phyloP scores from a whole-genome alignment of 2,888 invertebrate genomes.

The Zeuzera pyrina region DNA sequence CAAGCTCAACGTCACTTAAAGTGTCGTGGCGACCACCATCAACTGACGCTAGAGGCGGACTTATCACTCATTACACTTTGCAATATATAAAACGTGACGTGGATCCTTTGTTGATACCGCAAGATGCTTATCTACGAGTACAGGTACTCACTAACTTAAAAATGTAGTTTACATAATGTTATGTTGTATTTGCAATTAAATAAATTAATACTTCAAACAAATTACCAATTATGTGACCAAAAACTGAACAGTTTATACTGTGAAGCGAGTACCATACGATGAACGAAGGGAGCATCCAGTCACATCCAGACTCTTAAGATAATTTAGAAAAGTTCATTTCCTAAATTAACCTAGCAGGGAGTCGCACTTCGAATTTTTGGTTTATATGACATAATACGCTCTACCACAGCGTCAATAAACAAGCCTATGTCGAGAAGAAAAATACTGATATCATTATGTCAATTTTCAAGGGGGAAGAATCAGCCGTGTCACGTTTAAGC shows the following conservation, averaged over 20 bases:
- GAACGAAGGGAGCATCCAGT: no score
- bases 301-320: no score
- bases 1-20: slow-evolving; percentile 83
- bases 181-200: not conserved
- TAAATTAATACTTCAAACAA: not conserved
- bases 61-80: slow-evolving; percentile 61
- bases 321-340: not conserved
- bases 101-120: slow-evolving; percentile 49
- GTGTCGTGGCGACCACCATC: slow-evolving; percentile 83
- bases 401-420: not conserved
- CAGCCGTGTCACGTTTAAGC: slow-evolving; percentile 83
- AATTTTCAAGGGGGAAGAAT: slow-evolving; percentile 77
- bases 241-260: not conserved
- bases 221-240: not conserved
- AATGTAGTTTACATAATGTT: no score
- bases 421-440: not conserved
- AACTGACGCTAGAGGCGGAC: slow-evolving; percentile 78
- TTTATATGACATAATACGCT: no score
- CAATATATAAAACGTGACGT: slow-evolving; percentile 56
- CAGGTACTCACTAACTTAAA: no score
- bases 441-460: not conserved
- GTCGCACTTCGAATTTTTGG: not conserved
- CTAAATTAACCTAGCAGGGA: not conserved
- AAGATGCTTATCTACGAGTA: slow-evolving; percentile 54
- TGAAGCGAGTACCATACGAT: not conserved